These are phyloP conservation scores for Hydropsyche tenuis DNA, from an alignment of 1,140 invertebrate species.

Conservation along the genomic window DNA sequence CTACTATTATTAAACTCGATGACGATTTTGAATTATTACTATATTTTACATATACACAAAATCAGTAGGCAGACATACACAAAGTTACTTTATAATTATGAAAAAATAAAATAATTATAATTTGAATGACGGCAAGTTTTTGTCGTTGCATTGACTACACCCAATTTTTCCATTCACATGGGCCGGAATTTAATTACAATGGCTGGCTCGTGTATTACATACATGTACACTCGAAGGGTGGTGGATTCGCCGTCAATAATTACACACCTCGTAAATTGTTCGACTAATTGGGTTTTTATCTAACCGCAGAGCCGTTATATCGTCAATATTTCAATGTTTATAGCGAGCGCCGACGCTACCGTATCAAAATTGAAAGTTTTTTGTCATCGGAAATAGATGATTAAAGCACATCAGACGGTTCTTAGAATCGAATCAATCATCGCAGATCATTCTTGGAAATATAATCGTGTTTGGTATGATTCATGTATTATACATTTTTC, in stretches of 20 bases:
- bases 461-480: too few relatives aligned
- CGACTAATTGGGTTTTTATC: slow-evolving; percentile 39
- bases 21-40: too few relatives aligned
- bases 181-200: slow-evolving; percentile 38
- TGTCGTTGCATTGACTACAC: slow-evolving; percentile 27
- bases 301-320: slow-evolving; percentile 5
- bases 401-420: too few relatives aligned
- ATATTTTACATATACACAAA: too few relatives aligned
- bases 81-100: not conserved
- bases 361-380: too few relatives aligned
- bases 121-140: not conserved
- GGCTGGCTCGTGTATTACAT: not conserved
- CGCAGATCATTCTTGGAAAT: too few relatives aligned
- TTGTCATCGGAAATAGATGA: too few relatives aligned
- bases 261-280: slow-evolving; percentile 40
- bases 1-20: not conserved
- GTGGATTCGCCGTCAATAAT: slow-evolving; percentile 25
- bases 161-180: slow-evolving; percentile 29
- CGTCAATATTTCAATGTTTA: too few relatives aligned
- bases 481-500: too few relatives aligned
- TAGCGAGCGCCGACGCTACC: too few relatives aligned
- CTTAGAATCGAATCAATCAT: too few relatives aligned
- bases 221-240: slow-evolving; percentile 1
- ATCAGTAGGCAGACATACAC: too few relatives aligned
- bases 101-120: not conserved